phyloP scores from a whole-genome alignment of 1,140 invertebrate genomes.

The Nasonia longicornis region DNA sequence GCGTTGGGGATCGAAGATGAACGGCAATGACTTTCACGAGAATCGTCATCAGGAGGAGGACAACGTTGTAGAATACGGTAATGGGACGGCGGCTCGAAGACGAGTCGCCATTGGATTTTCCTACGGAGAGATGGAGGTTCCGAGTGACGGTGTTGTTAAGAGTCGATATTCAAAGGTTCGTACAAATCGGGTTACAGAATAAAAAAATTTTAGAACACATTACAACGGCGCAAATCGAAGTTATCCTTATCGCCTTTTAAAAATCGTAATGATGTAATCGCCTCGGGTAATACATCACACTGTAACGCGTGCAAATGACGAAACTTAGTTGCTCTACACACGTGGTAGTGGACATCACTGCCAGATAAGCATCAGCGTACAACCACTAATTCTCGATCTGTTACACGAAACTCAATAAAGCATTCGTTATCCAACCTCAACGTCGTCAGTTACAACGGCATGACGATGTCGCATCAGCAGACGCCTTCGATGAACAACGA shows the following conservation, averaged over 20 bases:
- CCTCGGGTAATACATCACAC: neutral
- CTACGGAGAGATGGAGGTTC: neutral
- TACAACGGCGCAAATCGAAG: neutral
- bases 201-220: neutral
- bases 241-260: neutral
- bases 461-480: neutral
- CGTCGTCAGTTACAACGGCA: neutral
- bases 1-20: conserved; percentile 15
- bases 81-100: neutral
- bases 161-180: conserved; percentile 8
- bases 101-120: neutral
- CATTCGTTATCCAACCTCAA: neutral
- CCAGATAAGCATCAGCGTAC: neutral
- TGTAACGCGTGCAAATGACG: neutral
- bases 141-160: neutral
- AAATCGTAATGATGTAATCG: neutral
- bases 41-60: too few relatives aligned
- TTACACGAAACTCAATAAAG: neutral
- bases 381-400: neutral
- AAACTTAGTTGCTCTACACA: neutral
- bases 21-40: neutral
- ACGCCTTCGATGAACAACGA: neutral
- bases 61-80: neutral
- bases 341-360: neutral
- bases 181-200: neutral